Base-by-base conservation (phyloP, 2,113 vertebrate species). In the Antigone vipio region DNA sequence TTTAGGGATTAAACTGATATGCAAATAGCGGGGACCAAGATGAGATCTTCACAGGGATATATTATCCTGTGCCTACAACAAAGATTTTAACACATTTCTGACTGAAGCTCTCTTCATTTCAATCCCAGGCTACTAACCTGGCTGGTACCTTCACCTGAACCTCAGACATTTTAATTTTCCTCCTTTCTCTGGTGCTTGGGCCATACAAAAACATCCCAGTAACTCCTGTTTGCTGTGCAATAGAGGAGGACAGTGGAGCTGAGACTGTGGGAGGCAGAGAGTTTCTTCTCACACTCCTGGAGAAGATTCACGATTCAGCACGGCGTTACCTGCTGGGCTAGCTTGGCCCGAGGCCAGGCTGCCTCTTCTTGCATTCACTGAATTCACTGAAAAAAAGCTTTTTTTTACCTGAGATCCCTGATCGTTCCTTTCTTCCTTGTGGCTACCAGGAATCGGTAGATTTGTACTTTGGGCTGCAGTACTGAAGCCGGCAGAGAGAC, bases 361-460 rank as follows among this genome's bases (percentile, higher is more conserved):
- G 64, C 11, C 34, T 42, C 26, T 59, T 77, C 40, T 49, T 35
- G 32, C 34, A n/a, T 75, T 71, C 2, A 2, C 58, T 69, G 72
- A 60, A 72, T 55, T 53, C 45, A 24, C 20, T 29, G 26, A 14
- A 44, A 64, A 68, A 79, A 55, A 42, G 15, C 38, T 93, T 92
- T 91, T 62, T 80, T 53, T 89, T 8, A 68, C 30, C 58, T 27
- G 27, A 91, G 45, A 60, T 72, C 23, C 47, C 69, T 68, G 29
- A 82, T 69, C 4, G 34, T 68, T 76, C 90, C n/a, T 72, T 94
- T 85, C 52, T 95, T 85, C 66, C 71, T 68, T 45, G 44, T 64
- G 50, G 81, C 47, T 84, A 78, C 32, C n/a, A 81, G 56, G 18
- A 94, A 30, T 34, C 1, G 2, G 59, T 24, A 64, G 26, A 26